A percentile compares a stretch with the other conserved stretches of the same genome.
phyloP scores from a whole-genome alignment of 2,797 vertebrate genomes.

The Poecilia wingei region DNA sequence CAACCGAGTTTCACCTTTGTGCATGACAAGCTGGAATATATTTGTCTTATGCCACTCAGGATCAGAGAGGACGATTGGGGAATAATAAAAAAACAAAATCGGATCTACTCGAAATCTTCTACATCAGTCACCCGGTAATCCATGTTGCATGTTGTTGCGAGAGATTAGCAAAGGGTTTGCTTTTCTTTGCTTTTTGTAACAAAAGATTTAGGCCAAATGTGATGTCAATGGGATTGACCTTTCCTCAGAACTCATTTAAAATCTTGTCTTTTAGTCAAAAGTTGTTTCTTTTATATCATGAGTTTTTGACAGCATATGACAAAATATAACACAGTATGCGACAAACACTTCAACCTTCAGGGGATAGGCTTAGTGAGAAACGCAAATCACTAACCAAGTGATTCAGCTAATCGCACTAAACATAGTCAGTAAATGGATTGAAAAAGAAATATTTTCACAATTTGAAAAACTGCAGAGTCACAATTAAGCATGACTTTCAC shows the following conservation, averaged over 20 bases:
- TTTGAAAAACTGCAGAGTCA: constrained; percentile 31
- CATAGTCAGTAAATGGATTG: constrained; percentile 3
- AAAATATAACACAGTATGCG: constrained; percentile 6
- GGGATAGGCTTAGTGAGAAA: constrained; percentile 19
- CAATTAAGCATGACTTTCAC: constrained; percentile 30
- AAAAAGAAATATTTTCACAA: constrained; percentile 3
- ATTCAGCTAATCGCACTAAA: constrained; percentile 20
- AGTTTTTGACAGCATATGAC: constrained; percentile 4
- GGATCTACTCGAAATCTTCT: constrained; percentile 40
- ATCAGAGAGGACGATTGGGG: constrained; percentile 18
- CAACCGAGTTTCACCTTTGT: constrained; percentile 1
- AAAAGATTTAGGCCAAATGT: constrained; percentile 39
- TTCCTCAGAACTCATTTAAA: constrained; percentile 11
- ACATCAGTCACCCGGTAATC: constrained; percentile 52
- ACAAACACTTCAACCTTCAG: constrained; percentile 17
- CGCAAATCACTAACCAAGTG: constrained; percentile 13
- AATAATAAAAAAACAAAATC: constrained; percentile 1
- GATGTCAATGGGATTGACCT: constrained; percentile 7
- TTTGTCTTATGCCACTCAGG: neutral
- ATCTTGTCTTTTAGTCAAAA: constrained; percentile 13
- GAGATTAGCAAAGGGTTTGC: constrained; percentile 60
- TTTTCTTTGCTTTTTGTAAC: constrained; percentile 8
- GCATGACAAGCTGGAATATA: constrained; percentile 11
- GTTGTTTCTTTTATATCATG: constrained; percentile 3
- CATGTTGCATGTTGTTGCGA: constrained; percentile 49